Percentiles rank a stretch among this genome's conserved stretches.
phyloP scores from a whole-genome alignment of 2,888 invertebrate genomes.

The Ceramica pisi region DNA sequence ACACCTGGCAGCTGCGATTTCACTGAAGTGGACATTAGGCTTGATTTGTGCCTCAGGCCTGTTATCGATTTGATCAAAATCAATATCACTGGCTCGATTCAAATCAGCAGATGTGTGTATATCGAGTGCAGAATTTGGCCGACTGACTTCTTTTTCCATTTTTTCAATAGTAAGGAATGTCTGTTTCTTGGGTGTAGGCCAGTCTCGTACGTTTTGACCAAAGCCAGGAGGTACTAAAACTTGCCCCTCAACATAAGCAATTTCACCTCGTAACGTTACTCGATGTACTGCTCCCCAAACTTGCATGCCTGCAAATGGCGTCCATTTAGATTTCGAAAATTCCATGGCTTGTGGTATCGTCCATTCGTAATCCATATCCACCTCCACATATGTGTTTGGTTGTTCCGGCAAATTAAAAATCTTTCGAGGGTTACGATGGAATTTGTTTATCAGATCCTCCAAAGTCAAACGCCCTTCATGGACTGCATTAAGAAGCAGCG shows the following conservation, averaged over 20 bases:
- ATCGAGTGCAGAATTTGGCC: constrained; percentile 91
- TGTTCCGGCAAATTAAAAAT: constrained; percentile 99
- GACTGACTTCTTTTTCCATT: constrained; percentile 86
- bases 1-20: constrained; percentile 84
- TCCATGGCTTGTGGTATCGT: constrained; percentile 95
- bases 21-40: constrained; percentile 92
- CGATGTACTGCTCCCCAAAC: constrained; percentile 97
- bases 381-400: constrained; percentile 98
- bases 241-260: constrained; percentile 98
- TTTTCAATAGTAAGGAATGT: constrained; percentile 79
- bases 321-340: constrained; percentile 98
- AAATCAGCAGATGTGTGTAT: constrained; percentile 82
- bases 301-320: constrained; percentile 97
- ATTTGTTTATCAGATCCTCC: constrained; percentile 97
- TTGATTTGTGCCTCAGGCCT: constrained; percentile 80
- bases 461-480: constrained; percentile 96
- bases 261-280: constrained; percentile 98
- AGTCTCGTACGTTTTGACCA: constrained; percentile 96
- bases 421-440: constrained; percentile 97
- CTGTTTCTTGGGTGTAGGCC: constrained; percentile 90
- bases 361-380: constrained; percentile 98
- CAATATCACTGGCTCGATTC: constrained; percentile 82
- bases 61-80: constrained; percentile 82
- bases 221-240: constrained; percentile 96
- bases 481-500: constrained; percentile 98